phyloP scores from a whole-genome alignment of 2,888 invertebrate species.

The Drosophila buzzatii region DNA sequence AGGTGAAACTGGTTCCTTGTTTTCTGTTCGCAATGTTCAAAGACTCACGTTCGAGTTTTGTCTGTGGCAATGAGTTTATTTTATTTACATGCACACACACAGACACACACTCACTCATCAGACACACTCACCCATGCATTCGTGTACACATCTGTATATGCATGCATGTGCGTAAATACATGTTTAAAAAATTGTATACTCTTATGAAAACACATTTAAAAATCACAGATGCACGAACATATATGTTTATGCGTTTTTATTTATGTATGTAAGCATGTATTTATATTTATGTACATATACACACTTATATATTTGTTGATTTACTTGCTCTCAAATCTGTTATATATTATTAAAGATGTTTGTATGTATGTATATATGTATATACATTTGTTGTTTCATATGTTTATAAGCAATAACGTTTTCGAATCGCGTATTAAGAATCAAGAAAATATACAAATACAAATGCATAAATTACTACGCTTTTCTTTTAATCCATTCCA shows the following conservation, averaged over 20 bases:
- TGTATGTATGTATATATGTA: neutral
- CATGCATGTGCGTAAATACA: constrained; percentile 12
- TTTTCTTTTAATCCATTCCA: constrained; percentile 4
- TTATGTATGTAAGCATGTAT: neutral
- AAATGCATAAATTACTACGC: neutral
- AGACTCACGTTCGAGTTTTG: constrained; percentile 77
- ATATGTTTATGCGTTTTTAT: neutral
- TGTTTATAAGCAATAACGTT: constrained; percentile 3
- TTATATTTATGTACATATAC: neutral
- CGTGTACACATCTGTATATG: constrained; percentile 5
- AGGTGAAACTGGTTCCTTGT: constrained; percentile 81
- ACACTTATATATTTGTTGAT: constrained; percentile 4
- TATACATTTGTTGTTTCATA: constrained; percentile 1
- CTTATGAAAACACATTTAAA: constrained; percentile 29
- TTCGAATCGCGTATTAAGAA: neutral
- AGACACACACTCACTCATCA: neutral
- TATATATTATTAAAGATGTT: constrained; percentile 4
- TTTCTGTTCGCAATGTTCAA: constrained; percentile 75
- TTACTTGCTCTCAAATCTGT: constrained; percentile 4
- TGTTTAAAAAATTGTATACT: constrained; percentile 17
- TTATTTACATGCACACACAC: constrained; percentile 34
- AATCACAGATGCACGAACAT: constrained; percentile 22
- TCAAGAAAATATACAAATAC: constrained; percentile 1
- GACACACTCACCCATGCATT: neutral
- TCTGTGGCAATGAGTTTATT: constrained; percentile 73